Evolutionary conservation across 2,113 vertebrate species (phyloP).

Genomic region (Siniperca knerii): DNA sequence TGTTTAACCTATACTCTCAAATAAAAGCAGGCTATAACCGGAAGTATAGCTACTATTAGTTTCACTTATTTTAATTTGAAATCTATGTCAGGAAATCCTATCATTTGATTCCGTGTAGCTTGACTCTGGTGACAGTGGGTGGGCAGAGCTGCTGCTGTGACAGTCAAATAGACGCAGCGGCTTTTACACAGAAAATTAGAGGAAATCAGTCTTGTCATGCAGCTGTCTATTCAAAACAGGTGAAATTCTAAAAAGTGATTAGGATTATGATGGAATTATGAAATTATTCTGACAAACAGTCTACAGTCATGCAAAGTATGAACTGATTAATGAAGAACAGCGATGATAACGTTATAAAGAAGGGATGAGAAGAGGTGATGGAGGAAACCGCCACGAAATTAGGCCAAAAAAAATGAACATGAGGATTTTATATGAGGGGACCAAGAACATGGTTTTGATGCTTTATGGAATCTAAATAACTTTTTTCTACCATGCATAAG

Average conservation of each 20-base stretch:
- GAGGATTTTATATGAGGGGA: slow-evolving; percentile 11
- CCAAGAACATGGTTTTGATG: neutral
- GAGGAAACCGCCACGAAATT: slow-evolving; percentile 11
- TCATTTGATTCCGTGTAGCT: neutral
- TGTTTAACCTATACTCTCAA: neutral
- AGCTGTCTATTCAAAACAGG: neutral
- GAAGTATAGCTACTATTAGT: neutral
- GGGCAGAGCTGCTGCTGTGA: slow-evolving; percentile 13
- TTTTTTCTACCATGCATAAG: slow-evolving; percentile 56
- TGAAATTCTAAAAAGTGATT: neutral
- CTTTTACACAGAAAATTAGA: slow-evolving; percentile 12
- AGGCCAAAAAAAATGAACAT: slow-evolving; percentile 6
- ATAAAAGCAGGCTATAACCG: neutral
- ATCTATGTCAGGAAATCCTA: neutral
- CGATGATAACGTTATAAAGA: neutral
- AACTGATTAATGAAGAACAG: neutral
- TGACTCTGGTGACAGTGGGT: neutral
- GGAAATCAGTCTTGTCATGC: neutral
- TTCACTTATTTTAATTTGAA: slow-evolving; percentile 52
- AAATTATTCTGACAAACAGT: neutral
- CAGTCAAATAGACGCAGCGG: slow-evolving; percentile 22
- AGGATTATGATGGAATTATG: neutral
- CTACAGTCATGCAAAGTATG: too few relatives aligned
- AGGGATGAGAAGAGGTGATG: slow-evolving; percentile 46
- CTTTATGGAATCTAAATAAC: neutral